Conservation (phyloP, 2,888 invertebrate species). For the Augochlorella aurata region DNA sequence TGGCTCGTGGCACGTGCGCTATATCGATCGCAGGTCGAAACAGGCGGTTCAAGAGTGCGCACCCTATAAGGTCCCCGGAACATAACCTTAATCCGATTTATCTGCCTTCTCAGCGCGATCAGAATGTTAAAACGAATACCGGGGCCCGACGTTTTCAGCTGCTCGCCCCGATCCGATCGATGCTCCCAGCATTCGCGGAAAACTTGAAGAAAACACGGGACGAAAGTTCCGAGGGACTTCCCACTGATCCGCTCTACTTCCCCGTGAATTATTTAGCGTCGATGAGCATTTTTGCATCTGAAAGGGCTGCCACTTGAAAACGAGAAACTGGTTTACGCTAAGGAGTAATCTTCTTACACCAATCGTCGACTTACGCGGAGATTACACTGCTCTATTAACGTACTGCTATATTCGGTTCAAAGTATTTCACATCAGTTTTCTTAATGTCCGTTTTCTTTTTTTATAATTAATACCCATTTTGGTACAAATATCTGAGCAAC, state of each 20-base stretch:
- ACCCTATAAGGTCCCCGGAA: constrained; percentile 37
- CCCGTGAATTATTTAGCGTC: constrained; percentile 26
- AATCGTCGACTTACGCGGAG: background rate
- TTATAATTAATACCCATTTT: background rate
- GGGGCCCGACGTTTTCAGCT: constrained; percentile 16
- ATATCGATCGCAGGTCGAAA: constrained; percentile 54
- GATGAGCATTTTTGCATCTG: constrained; percentile 12
- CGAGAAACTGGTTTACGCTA: background rate
- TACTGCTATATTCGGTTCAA: background rate
- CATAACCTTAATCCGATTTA: constrained; percentile 66
- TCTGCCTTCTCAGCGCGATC: constrained; percentile 47
- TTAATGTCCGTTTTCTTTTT: background rate
- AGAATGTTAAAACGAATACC: constrained; percentile 58
- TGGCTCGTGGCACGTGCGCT: constrained; percentile 26
- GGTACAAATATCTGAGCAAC: background rate
- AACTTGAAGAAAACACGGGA: constrained; percentile 27
- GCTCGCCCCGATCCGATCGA: constrained; percentile 14
- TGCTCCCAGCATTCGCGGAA: constrained; percentile 27
- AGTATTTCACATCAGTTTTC: background rate
- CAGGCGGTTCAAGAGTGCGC: constrained; percentile 32
- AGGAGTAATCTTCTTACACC: background rate
- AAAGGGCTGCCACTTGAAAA: background rate
- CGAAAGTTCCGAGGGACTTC: constrained; percentile 21
- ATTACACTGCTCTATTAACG: background rate
- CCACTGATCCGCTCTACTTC: background rate